These are phyloP conservation scores for Gulo gulo DNA, from an alignment of 2,113 vertebrate genomes.

Conservation along the genomic window DNA sequence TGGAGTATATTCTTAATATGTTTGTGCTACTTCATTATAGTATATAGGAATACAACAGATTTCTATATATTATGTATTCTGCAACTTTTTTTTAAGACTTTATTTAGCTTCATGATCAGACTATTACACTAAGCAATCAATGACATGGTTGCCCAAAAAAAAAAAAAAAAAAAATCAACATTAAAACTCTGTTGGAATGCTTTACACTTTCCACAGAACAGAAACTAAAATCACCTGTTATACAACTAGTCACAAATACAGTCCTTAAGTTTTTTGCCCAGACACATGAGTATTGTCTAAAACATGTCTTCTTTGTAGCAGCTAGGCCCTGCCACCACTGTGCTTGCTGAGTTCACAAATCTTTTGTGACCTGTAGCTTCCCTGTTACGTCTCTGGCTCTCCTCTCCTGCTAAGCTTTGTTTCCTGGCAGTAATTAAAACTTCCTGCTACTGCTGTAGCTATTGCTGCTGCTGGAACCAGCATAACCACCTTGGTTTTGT, in stretches of 20 bases:
- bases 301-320: background rate
- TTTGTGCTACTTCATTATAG: background rate
- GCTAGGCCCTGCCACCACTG: too few species aligned
- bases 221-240: background rate
- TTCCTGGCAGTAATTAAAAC: constrained; percentile 82
- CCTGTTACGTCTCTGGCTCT: constrained; percentile 76
- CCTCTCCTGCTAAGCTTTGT: constrained; percentile 90
- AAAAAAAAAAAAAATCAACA: too few species aligned
- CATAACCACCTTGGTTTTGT: background rate
- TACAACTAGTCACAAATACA: background rate
- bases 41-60: background rate
- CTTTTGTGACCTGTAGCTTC: too few species aligned
- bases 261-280: background rate
- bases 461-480: constrained; percentile 69
- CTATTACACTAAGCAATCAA: too few species aligned
- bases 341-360: too few species aligned
- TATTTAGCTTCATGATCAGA: too few species aligned
- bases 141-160: too few species aligned
- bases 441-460: constrained; percentile 84
- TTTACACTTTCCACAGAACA: background rate
- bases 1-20: background rate
- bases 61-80: background rate
- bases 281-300: background rate
- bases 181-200: background rate
- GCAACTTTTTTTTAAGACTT: background rate